phyloP scores from a whole-genome alignment of 2,888 invertebrate genomes.

The Globia sparganii region DNA sequence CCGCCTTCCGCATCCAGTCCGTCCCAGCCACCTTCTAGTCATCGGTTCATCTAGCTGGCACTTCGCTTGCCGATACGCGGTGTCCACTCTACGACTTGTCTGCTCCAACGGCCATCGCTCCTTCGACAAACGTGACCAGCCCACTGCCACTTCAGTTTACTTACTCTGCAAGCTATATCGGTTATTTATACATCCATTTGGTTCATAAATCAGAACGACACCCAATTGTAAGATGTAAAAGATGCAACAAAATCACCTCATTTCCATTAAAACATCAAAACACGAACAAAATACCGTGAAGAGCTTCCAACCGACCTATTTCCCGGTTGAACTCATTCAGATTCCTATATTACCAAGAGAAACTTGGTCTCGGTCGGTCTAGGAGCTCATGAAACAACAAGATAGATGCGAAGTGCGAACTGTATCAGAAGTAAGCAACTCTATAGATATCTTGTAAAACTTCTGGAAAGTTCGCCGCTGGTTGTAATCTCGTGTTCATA shows the following conservation, averaged over 20 bases:
- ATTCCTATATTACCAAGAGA: conserved; percentile 30
- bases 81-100: too few species aligned
- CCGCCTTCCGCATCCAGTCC: too few species aligned
- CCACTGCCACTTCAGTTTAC: too few species aligned
- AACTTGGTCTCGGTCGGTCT: conserved; percentile 48
- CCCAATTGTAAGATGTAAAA: background rate
- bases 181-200: too few species aligned
- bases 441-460: conserved; percentile 41
- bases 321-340: conserved; percentile 35
- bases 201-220: background rate
- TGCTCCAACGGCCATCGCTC: too few species aligned
- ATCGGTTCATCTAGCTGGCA: too few species aligned
- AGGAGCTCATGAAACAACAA: conserved; percentile 49
- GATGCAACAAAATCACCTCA: background rate
- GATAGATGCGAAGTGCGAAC: conserved; percentile 31
- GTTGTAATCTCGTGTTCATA: conserved; percentile 38
- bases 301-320: conserved; percentile 15
- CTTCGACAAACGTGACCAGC: too few species aligned
- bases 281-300: conserved; percentile 7
- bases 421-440: conserved; percentile 39
- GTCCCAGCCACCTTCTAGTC: too few species aligned
- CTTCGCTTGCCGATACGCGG: too few species aligned
- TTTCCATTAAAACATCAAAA: background rate
- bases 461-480: conserved; percentile 28
- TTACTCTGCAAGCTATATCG: too few species aligned